Evolutionary conservation across 2,888 invertebrate species (phyloP), one percentile per base, ranked within the genome.

Genomic region (Eupithecia dodoneata): DNA sequence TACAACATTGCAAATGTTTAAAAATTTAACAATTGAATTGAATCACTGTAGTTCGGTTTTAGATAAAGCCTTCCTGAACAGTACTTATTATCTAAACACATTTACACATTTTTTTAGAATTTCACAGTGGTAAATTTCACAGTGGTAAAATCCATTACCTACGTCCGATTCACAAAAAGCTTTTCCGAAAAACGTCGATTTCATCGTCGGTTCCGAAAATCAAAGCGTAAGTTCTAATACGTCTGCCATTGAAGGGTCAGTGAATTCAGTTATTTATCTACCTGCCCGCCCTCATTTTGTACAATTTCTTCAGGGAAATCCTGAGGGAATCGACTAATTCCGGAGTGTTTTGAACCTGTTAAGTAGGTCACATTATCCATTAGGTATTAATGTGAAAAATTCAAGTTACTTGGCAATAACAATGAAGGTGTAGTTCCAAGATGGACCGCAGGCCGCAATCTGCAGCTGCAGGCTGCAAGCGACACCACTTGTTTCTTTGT

Each of bases 261-360:
- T 78, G 79, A 79, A 72, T 81, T 78, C 74, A 79, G 79, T 81
- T 82, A 81, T 82, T 81, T 81, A 83, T 81, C 79, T 81, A 81
- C 80, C 80, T 80, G 76, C 73, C 79, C 78, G 13, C 49, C 9
- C 9, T 18, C 0, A 18, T n/a, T 80, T 82, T 78, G 80, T 80
- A 81, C 76, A 74, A 78, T 65, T 42, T 13, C 63, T 59, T 65
- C 6, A 2, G 72, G n/a, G 49, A 66, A 73, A 76, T 77, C 79
- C 77, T 78, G 72, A 44, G 70, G 75, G 77, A 79, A 80, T 55
- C 15, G 65, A 76, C 79, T 82, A 80, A 80, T 78, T 18, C 30
- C 1, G 65, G 72, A 79, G 74, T 76, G 76, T 80, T 76, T n/a
- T n/a, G 55, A 55, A 7, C n/a, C 7, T n/a, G n/a, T 52, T 55